Evolutionary conservation across 2,113 vertebrate genomes (phyloP).

Genomic region (Ptilonorhynchus violaceus): DNA sequence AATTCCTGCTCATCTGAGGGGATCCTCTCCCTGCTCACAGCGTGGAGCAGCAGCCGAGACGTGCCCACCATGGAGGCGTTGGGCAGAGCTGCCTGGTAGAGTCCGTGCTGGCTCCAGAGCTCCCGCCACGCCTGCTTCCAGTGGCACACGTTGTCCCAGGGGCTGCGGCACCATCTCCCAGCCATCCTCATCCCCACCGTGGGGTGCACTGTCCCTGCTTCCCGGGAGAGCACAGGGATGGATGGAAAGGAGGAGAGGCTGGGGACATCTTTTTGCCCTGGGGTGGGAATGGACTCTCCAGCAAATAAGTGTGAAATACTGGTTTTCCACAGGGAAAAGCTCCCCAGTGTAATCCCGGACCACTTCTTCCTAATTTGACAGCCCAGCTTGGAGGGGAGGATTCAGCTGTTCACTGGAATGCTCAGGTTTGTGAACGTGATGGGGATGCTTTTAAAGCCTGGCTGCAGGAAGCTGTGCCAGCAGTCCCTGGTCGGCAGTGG

Average conservation of each 20-base stretch:
- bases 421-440: not conserved
- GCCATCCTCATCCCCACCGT: rapidly evolving
- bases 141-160: rapidly evolving
- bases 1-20: not conserved
- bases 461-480: not conserved
- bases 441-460: not conserved
- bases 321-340: not conserved
- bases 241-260: not conserved
- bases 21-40: not conserved
- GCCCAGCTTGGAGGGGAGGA: not conserved
- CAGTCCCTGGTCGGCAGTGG: not conserved
- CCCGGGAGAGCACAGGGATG: not conserved
- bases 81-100: not conserved
- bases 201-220: not conserved
- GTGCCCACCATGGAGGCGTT: rapidly evolving
- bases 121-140: not conserved
- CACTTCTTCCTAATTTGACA: not conserved
- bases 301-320: not conserved
- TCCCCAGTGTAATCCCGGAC: not conserved
- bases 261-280: not conserved
- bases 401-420: not conserved
- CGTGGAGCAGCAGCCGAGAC: rapidly evolving
- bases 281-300: rapidly evolving
- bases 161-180: not conserved
- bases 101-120: not conserved